A percentile compares a stretch with the other conserved stretches of the same genome.
Conservation (phyloP, 35 echinoderm and acorn worm species). For the Heliocidaris tuberculata region DNA sequence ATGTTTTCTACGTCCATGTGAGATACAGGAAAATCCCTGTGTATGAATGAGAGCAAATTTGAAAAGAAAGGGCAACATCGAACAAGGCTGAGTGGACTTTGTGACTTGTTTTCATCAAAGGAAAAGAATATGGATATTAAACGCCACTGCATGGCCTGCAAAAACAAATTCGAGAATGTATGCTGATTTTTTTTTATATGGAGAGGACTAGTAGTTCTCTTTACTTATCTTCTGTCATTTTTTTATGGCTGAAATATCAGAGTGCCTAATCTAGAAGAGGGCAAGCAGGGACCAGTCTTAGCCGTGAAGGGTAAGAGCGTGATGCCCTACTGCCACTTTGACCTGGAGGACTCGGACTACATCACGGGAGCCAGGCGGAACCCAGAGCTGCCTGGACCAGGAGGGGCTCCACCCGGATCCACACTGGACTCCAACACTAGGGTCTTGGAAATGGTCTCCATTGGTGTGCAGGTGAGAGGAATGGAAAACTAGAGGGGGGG, state of each 20-base stretch:
- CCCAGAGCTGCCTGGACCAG: slow-evolving; percentile 89
- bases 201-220: too few relatives aligned
- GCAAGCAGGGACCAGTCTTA: slow-evolving; percentile 93
- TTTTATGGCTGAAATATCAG: slow-evolving; percentile 12
- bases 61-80: too few relatives aligned
- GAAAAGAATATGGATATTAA: too few relatives aligned
- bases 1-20: too few relatives aligned
- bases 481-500: not conserved
- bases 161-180: too few relatives aligned
- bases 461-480: slow-evolving; percentile 61
- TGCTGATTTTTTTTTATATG: too few relatives aligned
- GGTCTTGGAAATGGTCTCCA: slow-evolving; percentile 85
- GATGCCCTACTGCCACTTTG: slow-evolving; percentile 99
- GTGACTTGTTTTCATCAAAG: too few relatives aligned
- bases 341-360: slow-evolving; percentile 98
- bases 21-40: too few relatives aligned
- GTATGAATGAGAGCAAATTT: too few relatives aligned
- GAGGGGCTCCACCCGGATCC: slow-evolving; percentile 90
- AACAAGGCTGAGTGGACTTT: too few relatives aligned
- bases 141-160: too few relatives aligned
- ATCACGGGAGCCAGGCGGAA: slow-evolving; percentile 94
- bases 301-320: slow-evolving; percentile 75
- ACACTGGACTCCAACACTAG: slow-evolving; percentile 98
- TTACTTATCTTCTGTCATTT: not conserved
- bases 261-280: slow-evolving; percentile 91